Percentiles rank a stretch among this genome's conserved stretches.
phyloP scores from a whole-genome alignment of 2,113 vertebrate species.

The Neotoma lepida region DNA sequence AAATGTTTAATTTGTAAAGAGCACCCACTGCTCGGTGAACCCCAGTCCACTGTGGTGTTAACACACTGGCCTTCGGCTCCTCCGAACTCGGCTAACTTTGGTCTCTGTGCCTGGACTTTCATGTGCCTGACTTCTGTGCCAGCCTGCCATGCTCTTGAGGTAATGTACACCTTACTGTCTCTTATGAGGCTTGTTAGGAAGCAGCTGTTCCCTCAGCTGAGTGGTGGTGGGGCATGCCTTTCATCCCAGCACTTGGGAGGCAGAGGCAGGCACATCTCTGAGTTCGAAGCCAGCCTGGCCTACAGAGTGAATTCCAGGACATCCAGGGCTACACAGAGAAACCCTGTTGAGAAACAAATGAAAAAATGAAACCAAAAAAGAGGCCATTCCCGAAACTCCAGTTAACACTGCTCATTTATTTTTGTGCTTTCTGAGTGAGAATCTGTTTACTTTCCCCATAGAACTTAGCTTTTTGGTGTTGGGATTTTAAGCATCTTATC shows the following conservation, averaged over 20 bases:
- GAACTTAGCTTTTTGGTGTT: neutral
- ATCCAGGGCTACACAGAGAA: no score
- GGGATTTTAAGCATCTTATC: neutral
- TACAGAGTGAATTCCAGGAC: no score
- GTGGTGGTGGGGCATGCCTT: no score
- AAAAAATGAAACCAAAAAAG: no score
- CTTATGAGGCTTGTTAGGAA: neutral
- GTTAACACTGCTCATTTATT: neutral
- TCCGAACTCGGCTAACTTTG: neutral
- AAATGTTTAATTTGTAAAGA: neutral
- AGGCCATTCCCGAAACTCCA: neutral
- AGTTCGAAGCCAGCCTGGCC: no score
- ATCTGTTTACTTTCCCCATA: neutral
- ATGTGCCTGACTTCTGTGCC: neutral
- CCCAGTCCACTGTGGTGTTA: neutral
- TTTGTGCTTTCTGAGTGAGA: neutral
- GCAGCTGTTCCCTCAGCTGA: neutral
- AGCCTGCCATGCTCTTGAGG: neutral
- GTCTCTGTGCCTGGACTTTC: neutral
- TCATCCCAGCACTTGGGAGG: no score
- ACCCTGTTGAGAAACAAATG: no score
- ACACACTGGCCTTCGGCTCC: rapidly evolving
- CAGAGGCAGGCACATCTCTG: no score
- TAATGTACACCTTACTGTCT: neutral
- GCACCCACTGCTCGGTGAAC: neutral